These are phyloP conservation scores for Lumbricus terrestris DNA, from an alignment of 2,888 invertebrate genomes.

Conservation along the genomic window DNA sequence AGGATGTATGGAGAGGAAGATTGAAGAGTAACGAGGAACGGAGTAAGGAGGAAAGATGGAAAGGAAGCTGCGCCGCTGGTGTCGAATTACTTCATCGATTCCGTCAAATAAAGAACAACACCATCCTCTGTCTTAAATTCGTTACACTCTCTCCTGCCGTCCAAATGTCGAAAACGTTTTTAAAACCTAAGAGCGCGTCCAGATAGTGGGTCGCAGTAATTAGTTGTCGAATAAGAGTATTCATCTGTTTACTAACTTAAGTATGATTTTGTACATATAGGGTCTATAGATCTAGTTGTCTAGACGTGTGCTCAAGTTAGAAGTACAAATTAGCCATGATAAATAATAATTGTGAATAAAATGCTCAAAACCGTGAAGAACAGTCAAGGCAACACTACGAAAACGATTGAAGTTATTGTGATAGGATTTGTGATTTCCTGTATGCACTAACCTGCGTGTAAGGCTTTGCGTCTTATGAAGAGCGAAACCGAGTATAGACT, in stretches of 20 bases:
- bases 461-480: neutral
- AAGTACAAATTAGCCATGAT: neutral
- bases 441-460: neutral
- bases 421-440: neutral
- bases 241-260: neutral
- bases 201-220: neutral
- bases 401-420: neutral
- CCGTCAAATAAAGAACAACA: neutral
- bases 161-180: neutral
- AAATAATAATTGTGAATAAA: neutral
- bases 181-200: neutral
- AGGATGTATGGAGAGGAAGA: neutral
- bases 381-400: neutral
- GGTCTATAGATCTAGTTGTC: too few relatives aligned
- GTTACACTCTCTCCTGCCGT: neutral
- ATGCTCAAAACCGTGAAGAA: neutral
- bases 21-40: neutral
- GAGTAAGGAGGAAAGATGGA: neutral
- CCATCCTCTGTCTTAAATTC: neutral
- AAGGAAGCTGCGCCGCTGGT: neutral
- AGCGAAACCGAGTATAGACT: neutral
- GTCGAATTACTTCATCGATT: neutral
- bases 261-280: neutral
- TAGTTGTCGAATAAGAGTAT: neutral
- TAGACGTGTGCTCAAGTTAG: neutral